Percentiles rank a stretch among this genome's conserved stretches.
Conservation (phyloP, 2,888 invertebrate genomes). For the Scotopteryx bipunctaria region DNA sequence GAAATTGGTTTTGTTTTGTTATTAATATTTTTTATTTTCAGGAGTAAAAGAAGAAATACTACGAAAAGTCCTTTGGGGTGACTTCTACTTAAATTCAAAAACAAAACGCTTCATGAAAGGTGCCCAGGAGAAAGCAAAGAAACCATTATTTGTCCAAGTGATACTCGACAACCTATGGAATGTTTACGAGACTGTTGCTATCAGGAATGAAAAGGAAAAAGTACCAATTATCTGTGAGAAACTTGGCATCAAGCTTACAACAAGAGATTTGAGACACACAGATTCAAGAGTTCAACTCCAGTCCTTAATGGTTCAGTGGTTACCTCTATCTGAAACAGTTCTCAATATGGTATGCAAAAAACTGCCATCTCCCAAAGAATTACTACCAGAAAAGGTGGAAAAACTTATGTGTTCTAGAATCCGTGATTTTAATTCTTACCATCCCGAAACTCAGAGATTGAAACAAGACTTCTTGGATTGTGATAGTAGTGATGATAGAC, state of each 20-base stretch:
- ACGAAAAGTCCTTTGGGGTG: slow-evolving; percentile 95
- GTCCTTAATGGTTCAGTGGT: slow-evolving; percentile 93
- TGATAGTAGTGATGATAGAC: slow-evolving; percentile 84
- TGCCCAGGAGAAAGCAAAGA: slow-evolving; percentile 95
- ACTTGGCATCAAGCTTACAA: slow-evolving; percentile 88
- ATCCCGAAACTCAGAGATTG: slow-evolving; percentile 86
- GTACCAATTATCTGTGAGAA: slow-evolving; percentile 88
- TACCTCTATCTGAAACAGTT: slow-evolving; percentile 92
- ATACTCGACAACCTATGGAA: slow-evolving; percentile 96
- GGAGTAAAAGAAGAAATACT: slow-evolving; percentile 87
- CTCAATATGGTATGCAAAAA: slow-evolving; percentile 91
- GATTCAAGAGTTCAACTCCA: slow-evolving; percentile 91
- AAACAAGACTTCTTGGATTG: slow-evolving; percentile 88
- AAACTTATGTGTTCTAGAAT: slow-evolving; percentile 90
- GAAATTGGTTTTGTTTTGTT: too few relatives aligned
- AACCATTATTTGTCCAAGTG: slow-evolving; percentile 95
- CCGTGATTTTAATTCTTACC: slow-evolving; percentile 86
- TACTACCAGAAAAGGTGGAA: slow-evolving; percentile 90
- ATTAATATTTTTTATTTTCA: slow-evolving; percentile 15
- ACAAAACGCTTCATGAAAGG: slow-evolving; percentile 92
- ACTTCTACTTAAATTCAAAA: slow-evolving; percentile 94
- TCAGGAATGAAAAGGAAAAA: slow-evolving; percentile 90
- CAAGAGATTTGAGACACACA: slow-evolving; percentile 90
- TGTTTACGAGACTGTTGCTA: slow-evolving; percentile 91
- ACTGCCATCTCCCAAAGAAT: slow-evolving; percentile 91